A percentile compares a stretch with the other conserved stretches of the same genome.
Evolutionary conservation across 2,113 vertebrate species (phyloP).

Genomic region (Pheucticus melanocephalus): DNA sequence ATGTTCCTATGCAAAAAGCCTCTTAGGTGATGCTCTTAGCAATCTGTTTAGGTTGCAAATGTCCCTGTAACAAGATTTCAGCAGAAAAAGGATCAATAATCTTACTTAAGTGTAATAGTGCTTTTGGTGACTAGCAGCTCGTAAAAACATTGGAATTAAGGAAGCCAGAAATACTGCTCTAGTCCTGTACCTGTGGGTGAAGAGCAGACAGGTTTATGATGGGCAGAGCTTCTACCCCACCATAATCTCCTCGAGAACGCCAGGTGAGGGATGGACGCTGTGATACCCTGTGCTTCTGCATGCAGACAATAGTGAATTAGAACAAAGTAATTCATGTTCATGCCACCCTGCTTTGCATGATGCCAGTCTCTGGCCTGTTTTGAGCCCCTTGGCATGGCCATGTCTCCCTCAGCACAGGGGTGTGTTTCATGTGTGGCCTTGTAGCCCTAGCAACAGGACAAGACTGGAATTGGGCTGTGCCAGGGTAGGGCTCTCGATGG

Average conservation of each 20-base stretch:
- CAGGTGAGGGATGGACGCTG: rapidly evolving
- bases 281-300: background rate
- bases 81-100: background rate
- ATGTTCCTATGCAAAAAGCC: background rate
- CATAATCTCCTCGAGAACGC: background rate
- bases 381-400: rapidly evolving
- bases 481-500: background rate
- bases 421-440: background rate
- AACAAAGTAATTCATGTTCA: background rate
- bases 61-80: background rate
- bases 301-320: background rate
- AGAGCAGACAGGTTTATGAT: background rate
- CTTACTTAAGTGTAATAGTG: background rate
- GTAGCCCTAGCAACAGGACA: background rate
- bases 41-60: background rate
- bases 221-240: background rate
- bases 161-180: background rate
- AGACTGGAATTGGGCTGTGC: background rate
- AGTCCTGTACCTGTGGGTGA: background rate
- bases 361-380: background rate
- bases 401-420: background rate
- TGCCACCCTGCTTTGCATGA: background rate
- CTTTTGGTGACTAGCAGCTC: background rate
- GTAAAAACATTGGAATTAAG: background rate
- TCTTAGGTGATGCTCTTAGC: background rate